phyloP scores from a whole-genome alignment of 2,888 invertebrate species.

The Conus canariensis region DNA sequence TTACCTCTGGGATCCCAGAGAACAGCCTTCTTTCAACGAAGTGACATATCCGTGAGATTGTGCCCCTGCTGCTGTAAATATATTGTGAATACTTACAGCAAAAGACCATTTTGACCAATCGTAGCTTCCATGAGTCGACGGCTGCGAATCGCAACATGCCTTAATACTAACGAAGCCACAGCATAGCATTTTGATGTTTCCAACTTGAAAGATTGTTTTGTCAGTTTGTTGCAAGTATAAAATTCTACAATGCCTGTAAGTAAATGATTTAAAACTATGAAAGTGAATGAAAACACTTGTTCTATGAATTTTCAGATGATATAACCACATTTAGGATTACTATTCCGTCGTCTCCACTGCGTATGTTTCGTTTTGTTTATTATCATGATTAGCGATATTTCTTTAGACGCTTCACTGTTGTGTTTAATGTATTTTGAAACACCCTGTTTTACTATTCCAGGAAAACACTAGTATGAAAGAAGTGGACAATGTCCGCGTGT shows the following conservation, averaged over 20 bases:
- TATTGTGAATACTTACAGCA: not conserved
- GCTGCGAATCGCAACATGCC: conserved; percentile 11
- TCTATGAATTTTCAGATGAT: too few species aligned
- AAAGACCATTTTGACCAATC: conserved; percentile 8
- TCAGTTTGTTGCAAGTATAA: not conserved
- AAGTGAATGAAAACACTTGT: too few species aligned
- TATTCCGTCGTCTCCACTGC: too few species aligned
- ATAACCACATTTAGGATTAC: too few species aligned
- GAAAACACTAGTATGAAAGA: conserved; percentile 65
- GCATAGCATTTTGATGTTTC: not conserved
- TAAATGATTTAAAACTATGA: not conserved
- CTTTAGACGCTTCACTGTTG: too few species aligned
- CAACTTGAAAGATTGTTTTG: not conserved
- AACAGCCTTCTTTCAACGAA: too few species aligned
- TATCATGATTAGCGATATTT: too few species aligned
- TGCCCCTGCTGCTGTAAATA: not conserved
- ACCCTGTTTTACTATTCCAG: conserved; percentile 38
- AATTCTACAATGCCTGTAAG: not conserved
- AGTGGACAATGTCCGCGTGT: conserved; percentile 95
- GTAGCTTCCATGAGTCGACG: not conserved
- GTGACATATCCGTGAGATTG: too few species aligned
- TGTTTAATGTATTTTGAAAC: too few species aligned
- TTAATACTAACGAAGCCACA: conserved; percentile 10
- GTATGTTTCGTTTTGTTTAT: too few species aligned
- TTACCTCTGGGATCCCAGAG: too few species aligned